Evolutionary conservation across 1,140 invertebrate genomes (phyloP).

Genomic region (Batillaria attramentaria): DNA sequence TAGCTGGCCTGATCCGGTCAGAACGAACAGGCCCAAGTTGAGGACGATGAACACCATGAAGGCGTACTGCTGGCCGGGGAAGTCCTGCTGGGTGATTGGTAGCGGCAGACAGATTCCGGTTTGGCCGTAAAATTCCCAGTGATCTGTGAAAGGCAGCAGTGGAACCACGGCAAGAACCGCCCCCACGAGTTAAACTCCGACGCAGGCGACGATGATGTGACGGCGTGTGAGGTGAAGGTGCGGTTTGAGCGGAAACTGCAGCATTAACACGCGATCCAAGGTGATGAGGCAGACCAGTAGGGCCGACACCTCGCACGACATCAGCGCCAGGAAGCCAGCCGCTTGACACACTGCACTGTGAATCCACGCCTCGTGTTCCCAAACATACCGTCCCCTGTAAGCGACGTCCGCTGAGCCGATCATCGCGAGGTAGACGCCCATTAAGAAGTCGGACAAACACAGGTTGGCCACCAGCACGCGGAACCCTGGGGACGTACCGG

Average conservation of each 20-base stretch:
- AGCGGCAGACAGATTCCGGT: conserved; percentile 46
- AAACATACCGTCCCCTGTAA: conserved; percentile 53
- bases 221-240: not conserved
- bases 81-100: conserved; percentile 34
- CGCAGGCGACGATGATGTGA: not conserved
- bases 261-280: conserved; percentile 50
- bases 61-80: conserved; percentile 42
- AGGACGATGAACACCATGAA: conserved; percentile 44
- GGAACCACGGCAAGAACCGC: conserved; percentile 33
- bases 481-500: conserved; percentile 31
- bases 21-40: conserved; percentile 43
- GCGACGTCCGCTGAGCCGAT: conserved; percentile 56
- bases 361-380: conserved; percentile 50
- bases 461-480: conserved; percentile 52
- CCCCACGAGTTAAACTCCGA: conserved; percentile 25
- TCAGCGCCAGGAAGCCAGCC: conserved; percentile 53
- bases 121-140: conserved; percentile 41
- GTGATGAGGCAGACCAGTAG: conserved; percentile 57
- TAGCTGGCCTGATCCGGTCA: conserved; percentile 40
- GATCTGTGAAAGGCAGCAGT: conserved; percentile 19
- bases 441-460: conserved; percentile 54
- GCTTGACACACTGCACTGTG: conserved; percentile 46
- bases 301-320: conserved; percentile 56
- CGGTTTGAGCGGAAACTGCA: conserved; percentile 56
- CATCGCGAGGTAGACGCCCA: conserved; percentile 62